Evolutionary conservation across 2,113 vertebrate species (phyloP).

Genomic region (Tachysurus vachellii): DNA sequence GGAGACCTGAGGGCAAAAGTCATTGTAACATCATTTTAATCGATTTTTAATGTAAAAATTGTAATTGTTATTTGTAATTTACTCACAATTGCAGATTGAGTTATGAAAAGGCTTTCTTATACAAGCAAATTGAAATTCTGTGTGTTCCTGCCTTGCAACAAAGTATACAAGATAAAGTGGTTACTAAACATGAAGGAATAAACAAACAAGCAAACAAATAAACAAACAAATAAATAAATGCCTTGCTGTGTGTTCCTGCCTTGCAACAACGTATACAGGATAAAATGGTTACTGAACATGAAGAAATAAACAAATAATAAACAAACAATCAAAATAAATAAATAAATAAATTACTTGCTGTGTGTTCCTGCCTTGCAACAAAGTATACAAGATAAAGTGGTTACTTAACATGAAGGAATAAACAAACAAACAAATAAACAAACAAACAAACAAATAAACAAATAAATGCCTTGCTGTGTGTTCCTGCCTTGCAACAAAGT

Average conservation of each 20-base stretch:
- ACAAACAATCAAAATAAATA: too few species aligned
- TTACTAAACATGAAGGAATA: not conserved
- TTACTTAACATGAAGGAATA: not conserved
- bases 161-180: not conserved
- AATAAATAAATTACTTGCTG: too few species aligned
- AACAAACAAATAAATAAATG: not conserved
- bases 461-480: not conserved
- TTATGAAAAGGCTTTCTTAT: not conserved
- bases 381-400: not conserved
- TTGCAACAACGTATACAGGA: not conserved
- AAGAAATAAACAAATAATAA: not conserved
- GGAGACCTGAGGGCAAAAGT: too few species aligned
- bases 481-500: not conserved
- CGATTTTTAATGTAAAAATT: not conserved
- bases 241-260: not conserved
- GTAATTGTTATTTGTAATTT: not conserved
- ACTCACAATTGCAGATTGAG: not conserved
- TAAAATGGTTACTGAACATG: not conserved
- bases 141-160: too few species aligned
- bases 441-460: not conserved
- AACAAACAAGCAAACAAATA: not conserved
- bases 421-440: too few species aligned
- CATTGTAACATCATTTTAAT: not conserved
- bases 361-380: too few species aligned
- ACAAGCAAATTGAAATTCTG: not conserved